phyloP scores from a whole-genome alignment of 2,797 vertebrate genomes.

The Cynopterus sphinx region DNA sequence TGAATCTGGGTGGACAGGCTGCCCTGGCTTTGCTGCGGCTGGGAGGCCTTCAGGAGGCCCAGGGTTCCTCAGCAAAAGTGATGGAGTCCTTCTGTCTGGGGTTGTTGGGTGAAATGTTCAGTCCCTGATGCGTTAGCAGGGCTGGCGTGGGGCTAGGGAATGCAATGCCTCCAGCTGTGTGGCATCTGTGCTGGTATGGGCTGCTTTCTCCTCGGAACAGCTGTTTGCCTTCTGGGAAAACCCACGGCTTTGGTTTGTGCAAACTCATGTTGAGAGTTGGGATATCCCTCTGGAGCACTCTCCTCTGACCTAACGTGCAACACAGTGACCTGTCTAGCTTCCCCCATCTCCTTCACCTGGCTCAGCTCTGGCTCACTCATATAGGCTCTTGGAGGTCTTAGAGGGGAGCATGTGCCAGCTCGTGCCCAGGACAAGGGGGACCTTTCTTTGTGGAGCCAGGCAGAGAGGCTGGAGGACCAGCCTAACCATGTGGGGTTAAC shows the following conservation, averaged over 20 bases:
- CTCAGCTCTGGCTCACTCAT: background rate
- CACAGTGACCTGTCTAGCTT: background rate
- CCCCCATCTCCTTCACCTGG: background rate
- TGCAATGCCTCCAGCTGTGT: background rate
- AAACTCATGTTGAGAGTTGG: background rate
- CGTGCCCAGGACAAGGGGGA: background rate
- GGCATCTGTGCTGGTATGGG: background rate
- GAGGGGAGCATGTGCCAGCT: background rate
- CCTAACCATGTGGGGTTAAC: conserved; percentile 71
- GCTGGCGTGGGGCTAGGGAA: background rate
- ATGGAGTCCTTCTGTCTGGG: background rate
- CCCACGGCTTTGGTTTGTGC: background rate
- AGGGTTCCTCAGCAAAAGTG: background rate
- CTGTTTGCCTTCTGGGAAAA: conserved; percentile 43
- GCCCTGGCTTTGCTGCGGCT: background rate
- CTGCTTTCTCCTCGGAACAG: background rate
- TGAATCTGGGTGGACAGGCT: background rate
- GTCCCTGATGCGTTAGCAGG: background rate
- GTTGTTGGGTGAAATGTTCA: background rate
- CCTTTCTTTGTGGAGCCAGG: background rate
- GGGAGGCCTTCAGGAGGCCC: background rate
- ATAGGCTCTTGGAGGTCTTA: background rate
- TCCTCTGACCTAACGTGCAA: background rate
- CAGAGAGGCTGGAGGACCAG: background rate
- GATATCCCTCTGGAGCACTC: background rate